Base-by-base conservation (phyloP, 2,888 invertebrate species). In the Diabrotica balteata region DNA sequence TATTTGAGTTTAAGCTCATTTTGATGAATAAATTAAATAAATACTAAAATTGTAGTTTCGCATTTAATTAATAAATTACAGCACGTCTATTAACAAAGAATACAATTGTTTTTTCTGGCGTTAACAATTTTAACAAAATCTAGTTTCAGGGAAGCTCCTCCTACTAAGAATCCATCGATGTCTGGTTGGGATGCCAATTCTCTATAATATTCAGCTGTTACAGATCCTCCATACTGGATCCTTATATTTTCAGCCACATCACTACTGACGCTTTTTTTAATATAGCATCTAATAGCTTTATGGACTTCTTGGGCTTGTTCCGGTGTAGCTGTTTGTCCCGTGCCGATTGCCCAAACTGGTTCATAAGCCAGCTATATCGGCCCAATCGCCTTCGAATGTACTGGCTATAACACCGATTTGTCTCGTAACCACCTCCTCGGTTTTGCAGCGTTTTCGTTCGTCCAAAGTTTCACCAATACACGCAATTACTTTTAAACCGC, bases 291-390 rank as follows among this genome's bases (percentile, higher is more conserved):
- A 11, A 57, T 57, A 11, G 8, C 5, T 57, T 44, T 7, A 45
- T 57, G 55, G 8, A 57, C 55, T 8, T 10, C 7, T 45, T 57
- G 55, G 0, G 96, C 96, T 90, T 97, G 97, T 79, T 94, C 92
- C 0, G 98, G 98, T 2, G 93, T 88, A n/a, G 98, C 98, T 17
- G 97, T 97, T 86, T 96, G 96, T 70, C 98, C 99, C 7, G 99
- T 99, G 63, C 99, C 99, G 81, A 99, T 99, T 61, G 99, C 99
- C 99, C 99, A 99, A 0, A 99, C 98, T 17, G 99, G 99, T 83
- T 99, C 99, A 82, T 99, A 99, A 10, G 99, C 99, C 63, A 99
- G 85, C 5, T 43, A 99, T 95, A 7, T 49, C 51, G 43, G 11
- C 59, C 67, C 68, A 68, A 52, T 68, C 57, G 32, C 46, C 86